Percentiles rank a stretch among this genome's conserved stretches.
These are phyloP conservation scores for Oryzias sinensis DNA, from an alignment of 2,797 vertebrate genomes.

Conservation along the genomic window DNA sequence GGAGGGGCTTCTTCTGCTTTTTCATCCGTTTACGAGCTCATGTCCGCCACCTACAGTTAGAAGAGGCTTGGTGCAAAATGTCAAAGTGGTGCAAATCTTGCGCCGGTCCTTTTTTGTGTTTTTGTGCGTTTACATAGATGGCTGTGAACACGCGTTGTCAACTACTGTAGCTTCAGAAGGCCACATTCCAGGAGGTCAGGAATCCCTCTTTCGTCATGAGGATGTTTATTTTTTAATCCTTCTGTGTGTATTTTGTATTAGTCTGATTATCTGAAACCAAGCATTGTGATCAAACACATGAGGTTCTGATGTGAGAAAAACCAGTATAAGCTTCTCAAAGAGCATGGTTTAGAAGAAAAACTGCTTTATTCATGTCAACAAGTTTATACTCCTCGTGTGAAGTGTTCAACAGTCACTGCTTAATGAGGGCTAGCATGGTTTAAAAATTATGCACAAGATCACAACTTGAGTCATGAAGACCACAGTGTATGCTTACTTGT, in stretches of 20 bases:
- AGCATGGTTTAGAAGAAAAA: conserved; percentile 61
- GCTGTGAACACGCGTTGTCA: too few species aligned
- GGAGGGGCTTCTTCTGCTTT: too few species aligned
- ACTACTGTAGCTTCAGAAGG: too few species aligned
- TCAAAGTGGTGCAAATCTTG: too few species aligned
- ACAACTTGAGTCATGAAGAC: conserved; percentile 68
- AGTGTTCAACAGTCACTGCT: conserved; percentile 64
- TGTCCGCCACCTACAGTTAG: too few species aligned
- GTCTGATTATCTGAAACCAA: conserved; percentile 7
- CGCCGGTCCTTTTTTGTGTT: too few species aligned
- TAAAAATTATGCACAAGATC: conserved; percentile 75
- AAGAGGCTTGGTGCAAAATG: too few species aligned
- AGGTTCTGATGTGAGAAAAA: conserved; percentile 10
- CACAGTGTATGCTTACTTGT: conserved; percentile 73
- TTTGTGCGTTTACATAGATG: too few species aligned
- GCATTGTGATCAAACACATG: conserved; percentile 10
- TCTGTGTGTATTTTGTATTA: conserved; percentile 21
- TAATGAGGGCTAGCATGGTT: conserved; percentile 73
- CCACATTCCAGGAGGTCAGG: too few species aligned
- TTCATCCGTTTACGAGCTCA: too few species aligned
- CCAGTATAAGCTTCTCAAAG: conserved; percentile 34
- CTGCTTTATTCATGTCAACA: conserved; percentile 61
- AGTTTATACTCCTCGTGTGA: conserved; percentile 63
- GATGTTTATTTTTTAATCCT: conserved; percentile 11
- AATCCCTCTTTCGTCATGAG: conserved; percentile 3